Percentiles rank a stretch among this genome's conserved stretches.
phyloP scores from a whole-genome alignment of 2,113 vertebrate genomes.

The Etheostoma cragini region DNA sequence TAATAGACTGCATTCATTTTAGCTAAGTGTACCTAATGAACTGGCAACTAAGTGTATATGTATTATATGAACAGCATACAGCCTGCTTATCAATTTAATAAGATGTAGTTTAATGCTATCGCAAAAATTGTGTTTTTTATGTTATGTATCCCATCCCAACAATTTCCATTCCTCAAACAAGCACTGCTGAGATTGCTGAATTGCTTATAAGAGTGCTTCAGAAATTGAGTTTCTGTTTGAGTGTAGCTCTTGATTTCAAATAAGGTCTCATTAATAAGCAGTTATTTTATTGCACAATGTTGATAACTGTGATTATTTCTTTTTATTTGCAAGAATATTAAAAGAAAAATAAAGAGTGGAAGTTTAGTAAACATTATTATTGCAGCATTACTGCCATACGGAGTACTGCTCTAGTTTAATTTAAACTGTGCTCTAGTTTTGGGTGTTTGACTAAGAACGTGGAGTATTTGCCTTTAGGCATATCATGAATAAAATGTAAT shows the following conservation, averaged over 20 bases:
- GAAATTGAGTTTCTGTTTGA: neutral
- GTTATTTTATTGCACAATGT: slow-evolving; percentile 4
- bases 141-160: neutral
- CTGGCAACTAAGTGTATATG: neutral
- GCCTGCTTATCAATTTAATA: neutral
- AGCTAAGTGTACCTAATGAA: neutral
- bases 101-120: neutral
- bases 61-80: neutral
- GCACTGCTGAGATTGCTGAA: neutral
- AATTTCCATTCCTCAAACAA: neutral
- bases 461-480: slow-evolving; percentile 54
- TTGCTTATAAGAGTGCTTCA: neutral
- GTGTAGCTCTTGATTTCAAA: slow-evolving; percentile 3
- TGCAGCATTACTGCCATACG: slow-evolving; percentile 20
- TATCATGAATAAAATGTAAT: slow-evolving; percentile 56
- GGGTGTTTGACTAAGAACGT: slow-evolving; percentile 50
- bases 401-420: slow-evolving; percentile 39
- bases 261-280: slow-evolving; percentile 12
- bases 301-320: slow-evolving; percentile 45
- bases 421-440: slow-evolving; percentile 46
- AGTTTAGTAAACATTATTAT: slow-evolving; percentile 30
- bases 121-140: too few species aligned
- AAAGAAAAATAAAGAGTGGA: slow-evolving; percentile 12
- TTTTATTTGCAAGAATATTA: slow-evolving; percentile 32
- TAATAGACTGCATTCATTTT: neutral